A percentile compares a stretch with the other conserved stretches of the same genome.
These are phyloP conservation scores for Lycocorax pyrrhopterus DNA, from an alignment of 2,113 vertebrate species.

Conservation along the genomic window DNA sequence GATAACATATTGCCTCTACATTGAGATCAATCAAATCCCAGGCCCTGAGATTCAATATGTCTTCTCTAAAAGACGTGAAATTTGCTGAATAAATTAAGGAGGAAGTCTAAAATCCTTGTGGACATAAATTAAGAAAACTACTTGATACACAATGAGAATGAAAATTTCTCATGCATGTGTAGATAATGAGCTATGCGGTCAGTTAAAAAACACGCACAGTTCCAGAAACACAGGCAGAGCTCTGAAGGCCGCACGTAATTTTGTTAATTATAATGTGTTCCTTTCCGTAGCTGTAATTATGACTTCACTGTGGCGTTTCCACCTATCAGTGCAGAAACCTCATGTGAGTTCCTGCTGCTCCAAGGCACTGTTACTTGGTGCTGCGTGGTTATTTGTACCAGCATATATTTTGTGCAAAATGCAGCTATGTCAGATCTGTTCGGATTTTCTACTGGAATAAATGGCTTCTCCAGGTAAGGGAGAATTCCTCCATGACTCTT, in stretches of 20 bases:
- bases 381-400: neutral
- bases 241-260: neutral
- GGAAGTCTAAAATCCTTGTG: conserved; percentile 10
- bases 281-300: neutral
- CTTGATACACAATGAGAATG: neutral
- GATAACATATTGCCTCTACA: conserved; percentile 58
- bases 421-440: neutral
- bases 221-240: neutral
- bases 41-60: conserved; percentile 41
- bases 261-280: neutral
- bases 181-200: neutral
- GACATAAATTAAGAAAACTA: conserved; percentile 49
- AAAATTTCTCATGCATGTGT: neutral
- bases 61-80: conserved; percentile 60
- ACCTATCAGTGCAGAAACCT: neutral
- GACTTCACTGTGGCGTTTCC: neutral
- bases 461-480: neutral
- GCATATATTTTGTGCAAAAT: neutral
- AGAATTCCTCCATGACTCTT: neutral
- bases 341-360: neutral
- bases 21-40: conserved; percentile 65
- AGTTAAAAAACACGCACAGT: neutral
- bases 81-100: conserved; percentile 64
- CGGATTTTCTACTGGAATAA: neutral
- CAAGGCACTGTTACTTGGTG: neutral